These are phyloP conservation scores for Catostylus mosaicus DNA, from an alignment of 30 jellyfish, hydroid and myxozoan species.

Conservation along the genomic window DNA sequence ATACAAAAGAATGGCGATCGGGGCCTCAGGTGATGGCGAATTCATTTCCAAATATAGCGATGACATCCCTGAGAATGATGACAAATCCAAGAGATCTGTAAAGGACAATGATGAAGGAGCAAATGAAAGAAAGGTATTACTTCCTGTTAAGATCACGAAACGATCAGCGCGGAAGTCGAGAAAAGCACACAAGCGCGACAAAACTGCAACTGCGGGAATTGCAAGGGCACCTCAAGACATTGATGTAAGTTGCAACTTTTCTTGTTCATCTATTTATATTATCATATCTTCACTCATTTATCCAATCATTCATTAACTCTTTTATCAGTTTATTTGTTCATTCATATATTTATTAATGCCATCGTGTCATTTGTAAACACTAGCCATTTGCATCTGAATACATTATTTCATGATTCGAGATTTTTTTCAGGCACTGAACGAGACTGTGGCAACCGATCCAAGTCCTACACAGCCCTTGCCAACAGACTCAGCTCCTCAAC, in stretches of 20 bases:
- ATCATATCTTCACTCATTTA: neutral
- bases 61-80: slow-evolving; percentile 33
- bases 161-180: slow-evolving; percentile 12
- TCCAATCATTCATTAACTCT: neutral
- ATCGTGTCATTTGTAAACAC: too few species aligned
- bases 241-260: neutral
- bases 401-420: neutral
- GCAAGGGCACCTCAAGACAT: slow-evolving; percentile 33
- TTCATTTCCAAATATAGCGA: slow-evolving; percentile 78
- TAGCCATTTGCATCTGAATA: neutral
- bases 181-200: slow-evolving; percentile 21
- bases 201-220: slow-evolving; percentile 22
- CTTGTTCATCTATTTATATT: neutral
- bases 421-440: neutral
- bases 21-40: slow-evolving; percentile 93
- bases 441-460: slow-evolving; percentile 21
- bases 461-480: neutral
- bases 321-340: too few species aligned
- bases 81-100: slow-evolving; percentile 45
- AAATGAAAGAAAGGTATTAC: slow-evolving; percentile 9
- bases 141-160: slow-evolving; percentile 36
- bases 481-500: too few species aligned
- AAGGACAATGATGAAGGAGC: slow-evolving; percentile 30
- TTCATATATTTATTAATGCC: too few species aligned
- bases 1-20: slow-evolving; percentile 86